Base-by-base conservation (phyloP, 2,888 invertebrate species). In the Piscicola geometra region DNA sequence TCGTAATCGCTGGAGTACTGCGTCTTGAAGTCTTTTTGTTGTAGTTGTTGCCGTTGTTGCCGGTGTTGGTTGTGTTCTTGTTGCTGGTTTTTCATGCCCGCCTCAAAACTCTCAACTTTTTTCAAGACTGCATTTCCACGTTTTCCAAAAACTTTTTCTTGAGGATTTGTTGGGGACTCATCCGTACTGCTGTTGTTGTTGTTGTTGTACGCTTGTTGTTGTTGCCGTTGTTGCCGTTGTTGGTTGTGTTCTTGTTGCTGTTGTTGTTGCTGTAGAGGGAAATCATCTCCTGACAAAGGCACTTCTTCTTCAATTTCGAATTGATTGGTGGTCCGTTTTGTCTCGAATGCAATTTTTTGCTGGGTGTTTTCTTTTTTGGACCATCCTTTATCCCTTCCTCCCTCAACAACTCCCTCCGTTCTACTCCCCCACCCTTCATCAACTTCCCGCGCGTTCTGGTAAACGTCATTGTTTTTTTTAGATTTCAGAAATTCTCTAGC, bases 41-140 rank as follows among this genome's bases (percentile, higher is more conserved):
- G 25, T 25, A 3, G 25, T 32, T 52, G 52, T 9, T 47, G 52
- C 28, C 32, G 12, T 41, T 50, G 47, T 47, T 47, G 71, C 2
- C 15, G 28, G 18, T 41, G 5, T 47, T 70, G 47, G n/a, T n/a
- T n/a, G n/a, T n/a, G n/a, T n/a, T n/a, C n/a, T n/a, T 1, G 0
- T 1, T 36, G 36, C 41, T 71, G 50, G 18, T 47, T 50, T 28
- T 52, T 71, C 12, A 50, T 30, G 15, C 52, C 50, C 21, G 52
- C 71, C 15, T 30, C 41, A 52, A 50, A 50, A 28, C 71, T 52
- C 15, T 47, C 50, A 52, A 71, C 56, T n/a, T 71, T 71, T 71
- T 71, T 32, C 28, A 47, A n/a, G 50, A 52, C 50, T n/a, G 25
- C 52, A 15, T 30, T 50, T 12, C 47, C 32, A 25, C 25, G 33